phyloP scores from a whole-genome alignment of 2,797 vertebrate species.

The Gorsachius magnificus region DNA sequence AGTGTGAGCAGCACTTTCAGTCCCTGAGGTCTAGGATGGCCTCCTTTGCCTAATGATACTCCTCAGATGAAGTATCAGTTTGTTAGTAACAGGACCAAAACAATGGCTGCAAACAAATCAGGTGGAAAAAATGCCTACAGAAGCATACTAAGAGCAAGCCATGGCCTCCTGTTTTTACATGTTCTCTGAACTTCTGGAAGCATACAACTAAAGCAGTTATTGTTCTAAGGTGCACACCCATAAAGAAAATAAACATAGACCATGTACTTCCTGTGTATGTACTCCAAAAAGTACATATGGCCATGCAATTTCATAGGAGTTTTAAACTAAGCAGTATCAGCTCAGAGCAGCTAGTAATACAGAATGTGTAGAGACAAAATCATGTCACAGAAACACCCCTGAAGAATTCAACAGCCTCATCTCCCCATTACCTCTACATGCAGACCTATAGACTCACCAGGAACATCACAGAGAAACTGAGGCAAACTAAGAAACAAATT shows the following conservation, averaged over 20 bases:
- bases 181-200: background rate
- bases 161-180: background rate
- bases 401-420: background rate
- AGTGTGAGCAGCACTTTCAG: background rate
- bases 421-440: background rate
- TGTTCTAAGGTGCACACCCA: background rate
- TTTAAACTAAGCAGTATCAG: background rate
- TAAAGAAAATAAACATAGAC: background rate
- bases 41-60: background rate
- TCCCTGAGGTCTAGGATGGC: background rate
- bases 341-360: background rate
- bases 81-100: background rate
- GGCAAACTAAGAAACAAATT: background rate
- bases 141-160: background rate
- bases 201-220: background rate
- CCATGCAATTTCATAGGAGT: background rate
- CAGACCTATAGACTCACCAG: background rate
- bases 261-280: too few relatives aligned
- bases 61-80: background rate
- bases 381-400: background rate
- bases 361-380: background rate
- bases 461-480: background rate
- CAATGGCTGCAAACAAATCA: background rate
- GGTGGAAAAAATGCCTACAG: background rate
- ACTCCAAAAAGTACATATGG: background rate